Conservation (phyloP, 2,888 invertebrate species). For the Aplocera efformata region DNA sequence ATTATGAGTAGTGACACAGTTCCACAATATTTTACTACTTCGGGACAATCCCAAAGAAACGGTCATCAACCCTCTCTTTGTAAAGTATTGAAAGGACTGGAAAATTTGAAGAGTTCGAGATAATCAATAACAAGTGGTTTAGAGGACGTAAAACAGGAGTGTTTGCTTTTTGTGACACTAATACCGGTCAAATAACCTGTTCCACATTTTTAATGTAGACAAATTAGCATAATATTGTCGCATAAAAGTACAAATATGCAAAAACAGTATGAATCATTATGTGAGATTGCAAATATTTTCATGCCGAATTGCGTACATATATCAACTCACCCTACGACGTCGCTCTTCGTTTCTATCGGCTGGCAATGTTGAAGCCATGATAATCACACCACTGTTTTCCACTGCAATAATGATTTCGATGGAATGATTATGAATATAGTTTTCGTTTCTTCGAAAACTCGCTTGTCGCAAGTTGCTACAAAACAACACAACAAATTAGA, state of each 20-base stretch:
- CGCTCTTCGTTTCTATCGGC: slow-evolving; percentile 71
- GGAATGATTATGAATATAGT: no score
- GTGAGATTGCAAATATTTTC: slow-evolving; percentile 1
- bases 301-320: slow-evolving; percentile 2
- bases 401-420: slow-evolving; percentile 2
- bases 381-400: slow-evolving; percentile 14
- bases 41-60: neutral
- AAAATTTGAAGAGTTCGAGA: slow-evolving; percentile 28
- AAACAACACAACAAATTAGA: no score
- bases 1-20: neutral
- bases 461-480: no score
- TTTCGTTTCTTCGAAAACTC: no score
- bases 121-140: slow-evolving; percentile 25
- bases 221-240: slow-evolving; percentile 21
- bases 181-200: slow-evolving; percentile 34
- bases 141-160: neutral
- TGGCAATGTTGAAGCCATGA: slow-evolving; percentile 63
- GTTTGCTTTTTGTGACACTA: slow-evolving; percentile 1
- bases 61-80: slow-evolving; percentile 10
- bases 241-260: slow-evolving; percentile 35
- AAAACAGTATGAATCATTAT: slow-evolving; percentile 42
- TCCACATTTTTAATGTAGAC: slow-evolving; percentile 14
- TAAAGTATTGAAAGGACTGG: slow-evolving; percentile 25
- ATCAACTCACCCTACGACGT: slow-evolving; percentile 64
- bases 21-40: neutral